Conservation (phyloP, 2,113 vertebrate genomes). For the Pampusana beccarii region DNA sequence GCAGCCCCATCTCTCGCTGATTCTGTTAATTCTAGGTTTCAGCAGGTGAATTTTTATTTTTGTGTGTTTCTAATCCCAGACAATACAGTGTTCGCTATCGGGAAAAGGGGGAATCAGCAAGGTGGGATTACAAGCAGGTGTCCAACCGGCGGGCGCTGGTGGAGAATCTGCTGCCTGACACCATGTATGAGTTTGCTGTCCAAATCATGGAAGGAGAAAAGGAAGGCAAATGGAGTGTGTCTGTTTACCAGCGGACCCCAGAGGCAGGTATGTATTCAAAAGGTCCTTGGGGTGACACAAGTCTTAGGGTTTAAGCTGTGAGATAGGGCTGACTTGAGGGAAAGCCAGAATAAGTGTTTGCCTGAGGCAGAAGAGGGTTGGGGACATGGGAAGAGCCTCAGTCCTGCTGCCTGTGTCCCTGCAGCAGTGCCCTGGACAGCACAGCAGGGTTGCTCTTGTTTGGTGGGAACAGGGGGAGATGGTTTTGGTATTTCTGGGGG, state of each 20-base stretch:
- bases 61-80: constrained; percentile 56
- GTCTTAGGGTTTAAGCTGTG: background rate
- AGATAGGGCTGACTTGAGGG: background rate
- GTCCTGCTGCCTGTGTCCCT: background rate
- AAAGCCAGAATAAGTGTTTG: background rate
- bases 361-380: background rate
- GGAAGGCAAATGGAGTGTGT: constrained; percentile 90
- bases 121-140: constrained; percentile 92
- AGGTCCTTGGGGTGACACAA: background rate
- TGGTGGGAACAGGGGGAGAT: background rate
- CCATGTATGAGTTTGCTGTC: constrained; percentile 96
- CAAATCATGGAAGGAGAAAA: constrained; percentile 86
- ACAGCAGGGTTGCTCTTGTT: background rate
- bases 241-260: constrained; percentile 94
- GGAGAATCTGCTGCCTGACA: constrained; percentile 87
- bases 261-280: constrained; percentile 86
- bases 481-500: background rate
- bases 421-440: background rate
- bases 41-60: rapidly evolving
- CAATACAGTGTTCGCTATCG: constrained; percentile 90
- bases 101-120: constrained; percentile 93
- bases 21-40: background rate
- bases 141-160: constrained; percentile 83
- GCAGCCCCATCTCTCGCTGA: background rate
- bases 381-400: background rate